Evolutionary conservation across 2,888 invertebrate species (phyloP).

Genomic region (Drosophila melanosoma): DNA sequence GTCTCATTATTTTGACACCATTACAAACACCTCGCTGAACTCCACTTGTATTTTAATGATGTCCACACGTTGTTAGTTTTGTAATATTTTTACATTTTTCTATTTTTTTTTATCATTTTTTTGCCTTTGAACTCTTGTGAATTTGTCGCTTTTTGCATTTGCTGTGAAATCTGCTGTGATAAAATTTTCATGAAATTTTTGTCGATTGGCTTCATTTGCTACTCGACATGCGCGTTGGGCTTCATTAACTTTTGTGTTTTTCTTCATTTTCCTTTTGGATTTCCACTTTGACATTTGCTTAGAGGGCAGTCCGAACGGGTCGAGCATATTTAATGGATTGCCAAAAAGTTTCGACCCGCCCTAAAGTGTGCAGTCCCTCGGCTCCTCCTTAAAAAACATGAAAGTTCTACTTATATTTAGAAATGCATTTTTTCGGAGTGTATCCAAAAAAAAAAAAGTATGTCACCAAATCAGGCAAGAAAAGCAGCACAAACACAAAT

Average conservation of each 20-base stretch:
- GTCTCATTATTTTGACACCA: slow-evolving; percentile 5
- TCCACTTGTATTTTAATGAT: slow-evolving; percentile 23
- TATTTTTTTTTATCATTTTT: too few relatives aligned
- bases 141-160: slow-evolving; percentile 23
- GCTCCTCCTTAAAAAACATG: rapidly evolving
- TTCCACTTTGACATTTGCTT: slow-evolving; percentile 42
- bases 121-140: background rate
- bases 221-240: slow-evolving; percentile 70
- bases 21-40: background rate
- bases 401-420: background rate
- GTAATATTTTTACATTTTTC: background rate
- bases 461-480: slow-evolving; percentile 27
- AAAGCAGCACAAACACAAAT: background rate
- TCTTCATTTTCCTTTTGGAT: slow-evolving; percentile 4
- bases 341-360: slow-evolving; percentile 44
- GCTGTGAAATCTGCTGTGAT: background rate
- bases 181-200: slow-evolving; percentile 24
- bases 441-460: slow-evolving; percentile 13
- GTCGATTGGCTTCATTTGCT: slow-evolving; percentile 73
- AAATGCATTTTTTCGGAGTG: background rate
- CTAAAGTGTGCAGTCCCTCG: slow-evolving; percentile 6
- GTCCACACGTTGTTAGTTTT: slow-evolving; percentile 4
- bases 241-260: slow-evolving; percentile 66
- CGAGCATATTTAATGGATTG: slow-evolving; percentile 72
- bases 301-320: slow-evolving; percentile 27